These are phyloP conservation scores for Acromyrmex echinatior DNA, from an alignment of 1,140 invertebrate species.

Conservation along the genomic window DNA sequence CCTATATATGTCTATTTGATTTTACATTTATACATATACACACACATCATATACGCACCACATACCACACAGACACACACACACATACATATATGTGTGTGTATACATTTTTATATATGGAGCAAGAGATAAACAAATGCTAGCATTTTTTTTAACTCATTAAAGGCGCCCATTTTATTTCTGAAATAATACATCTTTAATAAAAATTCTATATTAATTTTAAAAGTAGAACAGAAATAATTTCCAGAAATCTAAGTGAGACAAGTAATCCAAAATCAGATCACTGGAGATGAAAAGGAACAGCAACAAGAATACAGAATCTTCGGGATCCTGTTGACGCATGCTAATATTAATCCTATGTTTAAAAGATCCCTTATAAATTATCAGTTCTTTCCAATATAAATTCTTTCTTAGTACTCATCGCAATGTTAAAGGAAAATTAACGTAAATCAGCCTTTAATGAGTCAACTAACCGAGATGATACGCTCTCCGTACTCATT, in stretches of 20 bases:
- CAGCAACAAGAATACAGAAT: neutral
- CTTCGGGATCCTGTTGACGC: neutral
- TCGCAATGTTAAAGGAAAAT: too few relatives aligned
- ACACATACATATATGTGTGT: neutral
- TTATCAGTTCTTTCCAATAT: neutral
- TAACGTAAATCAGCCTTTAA: slow-evolving; percentile 36
- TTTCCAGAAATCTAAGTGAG: neutral
- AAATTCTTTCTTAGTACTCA: neutral
- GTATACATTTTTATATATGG: neutral
- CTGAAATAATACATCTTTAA: neutral
- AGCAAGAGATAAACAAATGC: slow-evolving; percentile 29
- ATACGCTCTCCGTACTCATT: neutral
- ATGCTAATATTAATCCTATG: neutral
- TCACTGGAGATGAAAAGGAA: neutral
- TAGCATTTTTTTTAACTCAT: slow-evolving; percentile 27
- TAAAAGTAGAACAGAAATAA: neutral
- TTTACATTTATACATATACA: too few relatives aligned
- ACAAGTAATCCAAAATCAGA: neutral
- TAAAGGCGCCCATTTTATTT: slow-evolving; percentile 1
- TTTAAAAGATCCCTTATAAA: slow-evolving; percentile 2
- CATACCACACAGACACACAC: neutral
- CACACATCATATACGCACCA: neutral
- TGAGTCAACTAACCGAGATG: slow-evolving; percentile 12
- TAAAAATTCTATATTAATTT: neutral
- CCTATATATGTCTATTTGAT: too few relatives aligned